Evolutionary conservation across 1,140 invertebrate species (phyloP), one percentile per base, ranked within the genome.

Genomic region (Drosophila asahinai): DNA sequence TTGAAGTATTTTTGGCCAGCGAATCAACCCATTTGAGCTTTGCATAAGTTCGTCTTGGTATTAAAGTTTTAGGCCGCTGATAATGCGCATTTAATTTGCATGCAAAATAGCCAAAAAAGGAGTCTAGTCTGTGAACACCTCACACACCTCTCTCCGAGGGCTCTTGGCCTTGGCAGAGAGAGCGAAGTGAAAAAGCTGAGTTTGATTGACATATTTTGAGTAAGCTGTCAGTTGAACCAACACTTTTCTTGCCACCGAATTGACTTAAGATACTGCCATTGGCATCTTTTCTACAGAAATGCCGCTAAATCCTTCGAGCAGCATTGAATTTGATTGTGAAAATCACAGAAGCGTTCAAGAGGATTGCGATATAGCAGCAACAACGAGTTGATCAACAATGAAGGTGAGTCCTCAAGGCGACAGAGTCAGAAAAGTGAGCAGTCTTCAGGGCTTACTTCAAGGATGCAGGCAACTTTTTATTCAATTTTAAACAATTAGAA

Each of bases 131-230:
- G 25, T 8, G 70, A 80, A 55, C 3, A 38, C 12, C 54, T 22
- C 17, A 19, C 54, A 71, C 71, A 74, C 27, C 49, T 38, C 52
- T 40, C 49, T 36, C 51, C 19, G 63, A 64, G n/a, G n/a, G n/a
- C 43, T 71, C 14, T 40, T 55, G 19, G 47, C 49, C 45, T 73
- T 64, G 55, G 40, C 22, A 3, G 17, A 38, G 25, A 40, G 11
- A n/a, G 15, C 15, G 3, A 25, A 54, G 5, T 19, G 22, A 17
- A 19, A 19, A 36, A 67, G 63, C 45, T 60, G 64, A 66, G 59
- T 73, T 87, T 87, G 80, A 86, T 83, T 86, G 83, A 87, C 83
- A 83, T 83, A 86, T 83, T 87, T 87, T 87, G 80, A 80, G 71
- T 80, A 87, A 87, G 83, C 83, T 86, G 80, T 83, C 83, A 77